Percentiles rank a stretch among this genome's conserved stretches.
Evolutionary conservation across 2,113 vertebrate genomes (phyloP).

Genomic region (Pardalotus punctatus): DNA sequence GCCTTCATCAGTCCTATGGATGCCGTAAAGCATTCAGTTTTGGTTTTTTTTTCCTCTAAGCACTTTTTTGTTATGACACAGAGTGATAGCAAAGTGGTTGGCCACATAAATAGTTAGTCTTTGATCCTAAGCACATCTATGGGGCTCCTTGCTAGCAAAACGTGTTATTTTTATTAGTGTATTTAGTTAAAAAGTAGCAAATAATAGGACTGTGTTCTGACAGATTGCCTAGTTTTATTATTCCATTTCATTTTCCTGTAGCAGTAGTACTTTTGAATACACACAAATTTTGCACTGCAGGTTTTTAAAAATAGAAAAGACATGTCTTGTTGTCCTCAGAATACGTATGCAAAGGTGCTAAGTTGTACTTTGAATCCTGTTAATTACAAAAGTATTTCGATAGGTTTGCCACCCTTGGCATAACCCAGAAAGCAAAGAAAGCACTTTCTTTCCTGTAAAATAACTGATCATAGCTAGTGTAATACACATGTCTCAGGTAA

Average conservation of each 20-base stretch:
- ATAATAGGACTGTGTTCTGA: background rate
- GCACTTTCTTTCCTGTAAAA: background rate
- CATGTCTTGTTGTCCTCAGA: rapidly evolving
- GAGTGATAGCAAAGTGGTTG: background rate
- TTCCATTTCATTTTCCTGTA: background rate
- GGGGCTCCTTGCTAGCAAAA: background rate
- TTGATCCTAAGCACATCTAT: background rate
- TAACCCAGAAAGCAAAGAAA: background rate
- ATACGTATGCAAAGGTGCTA: background rate
- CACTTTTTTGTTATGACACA: background rate
- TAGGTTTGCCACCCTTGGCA: background rate
- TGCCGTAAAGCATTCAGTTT: rapidly evolving
- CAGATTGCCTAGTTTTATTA: background rate
- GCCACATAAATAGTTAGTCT: background rate
- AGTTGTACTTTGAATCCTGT: background rate
- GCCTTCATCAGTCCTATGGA: background rate
- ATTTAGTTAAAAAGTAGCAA: background rate
- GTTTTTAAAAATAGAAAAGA: background rate
- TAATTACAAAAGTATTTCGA: background rate
- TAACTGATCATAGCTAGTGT: background rate
- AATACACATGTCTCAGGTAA: background rate
- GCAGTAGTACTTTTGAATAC: background rate
- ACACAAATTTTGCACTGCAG: background rate
- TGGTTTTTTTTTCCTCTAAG: background rate
- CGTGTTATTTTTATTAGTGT: background rate